Evolutionary conservation across 2,797 vertebrate genomes (phyloP), one percentile per base, ranked within the genome.

Genomic region (Eurystomus glaucurus): DNA sequence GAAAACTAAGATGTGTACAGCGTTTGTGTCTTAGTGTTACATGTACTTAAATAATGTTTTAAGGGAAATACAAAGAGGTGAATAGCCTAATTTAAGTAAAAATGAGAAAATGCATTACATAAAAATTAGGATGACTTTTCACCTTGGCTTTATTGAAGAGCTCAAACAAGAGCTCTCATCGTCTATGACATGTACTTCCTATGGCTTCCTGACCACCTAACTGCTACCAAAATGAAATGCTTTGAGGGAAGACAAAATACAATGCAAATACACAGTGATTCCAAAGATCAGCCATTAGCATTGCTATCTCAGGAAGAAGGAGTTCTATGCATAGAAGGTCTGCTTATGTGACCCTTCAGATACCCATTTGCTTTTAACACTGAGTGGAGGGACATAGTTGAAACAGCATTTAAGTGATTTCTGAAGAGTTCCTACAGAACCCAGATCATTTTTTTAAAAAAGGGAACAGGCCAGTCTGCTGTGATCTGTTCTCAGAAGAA

Each of bases 371-470:
- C 2, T 43, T 76, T 72, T 69, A 85, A 90, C 14, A 26, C 19
- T 55, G 33, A 61, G 13, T 81, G 39, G 3, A 18, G 11, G 5
- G 1, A 35, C 35, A 62, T 5, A 64, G 12, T 18, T 69, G 41
- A 95, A 94, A 85, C 4, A 64, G 48, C 48, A 75, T 72, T 71
- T 48, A 90, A 77, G 21, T 39, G 48, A 79, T 58, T 93, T 82
- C 55, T 93, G 55, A 94, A 90, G 33, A 82, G 74, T 35, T 43
- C 26, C 29, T 71, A 37, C 25, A 85, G 46, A 85, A 90, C 10
- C 8, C 41, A 81, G 31, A 14, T 2, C 5, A 35, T 37, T 16
- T 65, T 89, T 75, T 5, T 45, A 75, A 92, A 75, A 60, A 35
- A 37, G 28, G 85, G 48, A 26, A n/a, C 13, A 61, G 43, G 5